These are phyloP conservation scores for Cephus nigrinus DNA, from an alignment of 2,888 invertebrate genomes.

Conservation along the genomic window DNA sequence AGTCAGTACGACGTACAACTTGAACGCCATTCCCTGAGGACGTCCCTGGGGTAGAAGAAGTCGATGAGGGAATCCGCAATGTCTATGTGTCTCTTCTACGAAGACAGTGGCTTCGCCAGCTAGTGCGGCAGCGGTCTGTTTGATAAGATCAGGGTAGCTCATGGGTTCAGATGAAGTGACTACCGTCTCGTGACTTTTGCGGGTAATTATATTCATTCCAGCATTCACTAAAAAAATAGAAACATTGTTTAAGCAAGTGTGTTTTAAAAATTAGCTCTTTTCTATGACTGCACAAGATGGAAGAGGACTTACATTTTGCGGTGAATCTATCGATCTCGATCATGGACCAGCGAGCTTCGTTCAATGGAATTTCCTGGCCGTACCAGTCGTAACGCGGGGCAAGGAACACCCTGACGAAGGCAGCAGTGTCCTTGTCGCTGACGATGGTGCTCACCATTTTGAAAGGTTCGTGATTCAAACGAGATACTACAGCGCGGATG, in stretches of 20 bases:
- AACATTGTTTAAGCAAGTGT: neutral
- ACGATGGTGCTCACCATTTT: conserved; percentile 69
- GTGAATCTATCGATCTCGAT: conserved; percentile 73
- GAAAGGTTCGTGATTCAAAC: conserved; percentile 76
- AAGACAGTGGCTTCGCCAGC: conserved; percentile 66
- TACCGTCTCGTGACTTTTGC: conserved; percentile 38
- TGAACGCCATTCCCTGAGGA: conserved; percentile 71
- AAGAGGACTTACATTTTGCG: neutral
- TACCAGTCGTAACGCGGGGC: conserved; percentile 73
- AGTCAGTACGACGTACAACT: conserved; percentile 70
- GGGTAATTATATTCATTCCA: conserved; percentile 36
- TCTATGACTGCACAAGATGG: neutral
- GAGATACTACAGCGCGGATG: conserved; percentile 71
- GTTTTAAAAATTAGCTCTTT: neutral
- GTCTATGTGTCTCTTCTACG: conserved; percentile 65
- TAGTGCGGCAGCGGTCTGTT: conserved; percentile 66
- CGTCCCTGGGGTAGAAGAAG: conserved; percentile 73
- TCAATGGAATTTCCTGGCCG: conserved; percentile 68
- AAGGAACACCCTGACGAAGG: conserved; percentile 72
- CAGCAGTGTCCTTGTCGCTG: conserved; percentile 71
- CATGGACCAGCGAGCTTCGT: conserved; percentile 71
- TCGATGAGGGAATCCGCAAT: conserved; percentile 71
- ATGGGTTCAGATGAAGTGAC: conserved; percentile 42
- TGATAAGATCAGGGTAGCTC: conserved; percentile 42
- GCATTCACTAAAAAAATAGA: conserved; percentile 20